Conservation (phyloP, 2,888 invertebrate species). For the Drosophila paranaensis region DNA sequence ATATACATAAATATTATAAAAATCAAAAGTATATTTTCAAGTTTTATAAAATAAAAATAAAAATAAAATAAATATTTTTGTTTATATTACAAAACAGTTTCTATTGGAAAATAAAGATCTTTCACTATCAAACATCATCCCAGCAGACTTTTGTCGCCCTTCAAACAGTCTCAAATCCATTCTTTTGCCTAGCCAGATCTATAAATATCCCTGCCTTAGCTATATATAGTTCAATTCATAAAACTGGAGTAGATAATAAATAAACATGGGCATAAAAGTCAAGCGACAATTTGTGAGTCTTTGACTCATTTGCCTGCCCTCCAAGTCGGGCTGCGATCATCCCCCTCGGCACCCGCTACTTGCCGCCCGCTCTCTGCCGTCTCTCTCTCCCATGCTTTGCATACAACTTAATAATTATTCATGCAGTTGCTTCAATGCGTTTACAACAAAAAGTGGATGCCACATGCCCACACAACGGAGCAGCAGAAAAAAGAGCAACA, state of each 20-base stretch:
- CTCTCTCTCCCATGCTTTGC: slow-evolving; percentile 17
- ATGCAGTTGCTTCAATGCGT: slow-evolving; percentile 75
- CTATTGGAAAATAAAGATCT: neutral
- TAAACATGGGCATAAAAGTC: slow-evolving; percentile 24
- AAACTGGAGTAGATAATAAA: slow-evolving; percentile 23
- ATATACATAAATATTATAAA: too few relatives aligned
- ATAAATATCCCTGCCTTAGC: slow-evolving; percentile 5
- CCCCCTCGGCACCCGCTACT: neutral
- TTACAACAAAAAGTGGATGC: slow-evolving; percentile 78
- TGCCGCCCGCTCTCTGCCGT: too few relatives aligned
- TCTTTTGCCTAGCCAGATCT: slow-evolving; percentile 8
- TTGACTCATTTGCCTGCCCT: slow-evolving; percentile 30
- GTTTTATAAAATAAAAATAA: too few relatives aligned
- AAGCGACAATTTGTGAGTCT: slow-evolving; percentile 39
- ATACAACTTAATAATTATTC: slow-evolving; percentile 78
- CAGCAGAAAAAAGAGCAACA: slow-evolving; percentile 26
- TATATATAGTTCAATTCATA: slow-evolving; percentile 57
- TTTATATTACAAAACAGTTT: too few relatives aligned
- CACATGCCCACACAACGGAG: slow-evolving; percentile 71
- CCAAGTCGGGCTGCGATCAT: neutral
- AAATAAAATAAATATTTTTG: too few relatives aligned
- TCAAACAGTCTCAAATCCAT: neutral
- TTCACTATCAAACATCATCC: neutral
- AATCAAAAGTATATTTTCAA: too few relatives aligned
- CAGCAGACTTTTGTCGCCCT: neutral